phyloP scores from a whole-genome alignment of 2,888 invertebrate species.

The Tetheella fluctuosa region DNA sequence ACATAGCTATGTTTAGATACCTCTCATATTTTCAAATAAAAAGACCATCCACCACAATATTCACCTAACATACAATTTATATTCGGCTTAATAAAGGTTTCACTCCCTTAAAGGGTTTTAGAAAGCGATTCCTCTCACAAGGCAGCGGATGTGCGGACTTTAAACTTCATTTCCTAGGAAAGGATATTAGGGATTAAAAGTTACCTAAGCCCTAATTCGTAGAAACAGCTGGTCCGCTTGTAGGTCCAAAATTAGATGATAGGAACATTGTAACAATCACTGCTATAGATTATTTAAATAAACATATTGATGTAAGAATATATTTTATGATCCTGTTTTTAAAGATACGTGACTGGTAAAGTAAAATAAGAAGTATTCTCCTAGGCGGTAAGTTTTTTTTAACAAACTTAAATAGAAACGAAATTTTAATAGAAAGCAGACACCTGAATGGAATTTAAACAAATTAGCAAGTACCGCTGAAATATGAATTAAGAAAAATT shows the following conservation, averaged over 20 bases:
- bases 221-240: slow-evolving; percentile 50
- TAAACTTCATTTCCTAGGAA: slow-evolving; percentile 77
- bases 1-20: no score
- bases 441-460: not conserved
- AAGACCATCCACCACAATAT: not conserved
- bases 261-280: not conserved
- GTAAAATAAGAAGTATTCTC: no score
- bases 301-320: not conserved
- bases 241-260: slow-evolving; percentile 38
- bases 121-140: slow-evolving; percentile 49
- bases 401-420: no score
- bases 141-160: slow-evolving; percentile 60
- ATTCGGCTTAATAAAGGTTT: slow-evolving; percentile 43
- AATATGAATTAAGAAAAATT: not conserved
- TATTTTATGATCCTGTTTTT: no score
- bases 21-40: not conserved
- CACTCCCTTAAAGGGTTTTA: slow-evolving; percentile 47
- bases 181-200: slow-evolving; percentile 79
- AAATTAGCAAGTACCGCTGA: not conserved
- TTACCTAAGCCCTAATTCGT: slow-evolving; percentile 61
- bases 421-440: not conserved
- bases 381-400: no score
- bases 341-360: not conserved
- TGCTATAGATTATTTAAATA: not conserved
- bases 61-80: slow-evolving; percentile 16